Percentiles rank a stretch among this genome's conserved stretches.
These are phyloP conservation scores for Sorex araneus DNA, from an alignment of 2,113 vertebrate genomes.

Conservation along the genomic window DNA sequence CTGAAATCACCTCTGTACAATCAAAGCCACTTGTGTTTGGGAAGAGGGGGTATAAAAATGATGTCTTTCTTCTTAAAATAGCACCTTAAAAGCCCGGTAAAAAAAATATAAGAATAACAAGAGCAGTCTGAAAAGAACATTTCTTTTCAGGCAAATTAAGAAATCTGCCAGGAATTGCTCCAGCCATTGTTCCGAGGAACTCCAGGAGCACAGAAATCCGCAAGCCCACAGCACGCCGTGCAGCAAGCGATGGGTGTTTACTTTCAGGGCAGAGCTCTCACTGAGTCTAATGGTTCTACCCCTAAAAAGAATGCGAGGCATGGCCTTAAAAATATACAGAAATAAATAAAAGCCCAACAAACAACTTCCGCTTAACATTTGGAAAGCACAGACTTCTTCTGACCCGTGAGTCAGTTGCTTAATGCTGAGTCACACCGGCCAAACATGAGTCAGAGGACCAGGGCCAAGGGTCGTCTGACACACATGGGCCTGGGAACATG, in stretches of 20 bases:
- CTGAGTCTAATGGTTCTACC: slow-evolving; percentile 71
- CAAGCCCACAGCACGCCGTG: slow-evolving; percentile 47
- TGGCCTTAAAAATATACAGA: too few relatives aligned
- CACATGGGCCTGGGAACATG: slow-evolving; percentile 67
- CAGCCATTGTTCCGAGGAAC: slow-evolving; percentile 52
- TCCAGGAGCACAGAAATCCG: slow-evolving; percentile 79
- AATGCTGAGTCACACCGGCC: slow-evolving; percentile 79
- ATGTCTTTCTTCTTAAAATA: slow-evolving; percentile 42
- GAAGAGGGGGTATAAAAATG: not conserved
- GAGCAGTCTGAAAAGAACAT: slow-evolving; percentile 42
- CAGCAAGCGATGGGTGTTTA: slow-evolving; percentile 63
- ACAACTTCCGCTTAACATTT: slow-evolving; percentile 70
- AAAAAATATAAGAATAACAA: slow-evolving; percentile 34
- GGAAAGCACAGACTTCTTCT: slow-evolving; percentile 69
- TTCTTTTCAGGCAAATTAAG: slow-evolving; percentile 55
- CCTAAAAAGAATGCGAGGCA: too few relatives aligned
- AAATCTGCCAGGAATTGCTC: not conserved
- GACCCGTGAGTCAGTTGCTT: slow-evolving; percentile 78
- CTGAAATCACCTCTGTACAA: slow-evolving; percentile 58
- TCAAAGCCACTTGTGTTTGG: slow-evolving; percentile 42
- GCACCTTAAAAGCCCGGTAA: slow-evolving; percentile 45
- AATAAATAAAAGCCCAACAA: too few relatives aligned
- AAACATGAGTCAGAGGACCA: slow-evolving; percentile 75
- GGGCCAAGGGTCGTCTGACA: slow-evolving; percentile 75
- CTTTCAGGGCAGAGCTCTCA: slow-evolving; percentile 72